Evolutionary conservation across 2,888 invertebrate genomes (phyloP).

Genomic region (Mesorhabditis belari): DNA sequence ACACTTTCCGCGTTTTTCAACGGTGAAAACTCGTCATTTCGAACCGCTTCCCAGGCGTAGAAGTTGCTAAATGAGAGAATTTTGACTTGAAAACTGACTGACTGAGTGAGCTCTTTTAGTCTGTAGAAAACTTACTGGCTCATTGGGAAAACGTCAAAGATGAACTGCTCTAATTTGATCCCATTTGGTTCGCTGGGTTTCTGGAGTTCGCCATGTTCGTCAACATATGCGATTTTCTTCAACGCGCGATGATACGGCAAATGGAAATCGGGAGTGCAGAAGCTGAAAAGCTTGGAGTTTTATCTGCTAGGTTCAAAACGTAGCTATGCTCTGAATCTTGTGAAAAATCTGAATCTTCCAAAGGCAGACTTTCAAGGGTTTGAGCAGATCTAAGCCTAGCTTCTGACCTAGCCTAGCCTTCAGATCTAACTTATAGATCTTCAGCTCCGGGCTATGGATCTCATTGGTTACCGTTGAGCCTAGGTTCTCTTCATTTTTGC

Average conservation of each 20-base stretch:
- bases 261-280: conserved; percentile 63
- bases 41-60: conserved; percentile 78
- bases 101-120: neutral
- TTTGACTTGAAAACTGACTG: conserved; percentile 1
- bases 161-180: conserved; percentile 97
- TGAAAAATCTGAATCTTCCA: neutral
- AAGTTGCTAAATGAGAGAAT: conserved; percentile 66
- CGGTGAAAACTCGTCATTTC: conserved; percentile 91
- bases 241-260: conserved; percentile 87
- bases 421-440: no score
- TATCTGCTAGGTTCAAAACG: neutral
- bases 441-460: no score
- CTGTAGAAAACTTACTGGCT: conserved; percentile 62
- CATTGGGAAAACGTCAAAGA: conserved; percentile 95
- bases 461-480: no score
- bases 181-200: conserved; percentile 82
- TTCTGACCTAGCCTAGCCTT: no score
- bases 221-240: conserved; percentile 86
- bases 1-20: conserved; percentile 83
- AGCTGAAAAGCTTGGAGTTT: conserved; percentile 11
- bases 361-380: no score
- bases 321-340: neutral
- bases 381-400: no score
- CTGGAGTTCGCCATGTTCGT: conserved; percentile 56
- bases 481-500: no score